These are phyloP conservation scores for Nematostella vectensis DNA, from an alignment of 92 coral and sea anemone species.

Conservation along the genomic window DNA sequence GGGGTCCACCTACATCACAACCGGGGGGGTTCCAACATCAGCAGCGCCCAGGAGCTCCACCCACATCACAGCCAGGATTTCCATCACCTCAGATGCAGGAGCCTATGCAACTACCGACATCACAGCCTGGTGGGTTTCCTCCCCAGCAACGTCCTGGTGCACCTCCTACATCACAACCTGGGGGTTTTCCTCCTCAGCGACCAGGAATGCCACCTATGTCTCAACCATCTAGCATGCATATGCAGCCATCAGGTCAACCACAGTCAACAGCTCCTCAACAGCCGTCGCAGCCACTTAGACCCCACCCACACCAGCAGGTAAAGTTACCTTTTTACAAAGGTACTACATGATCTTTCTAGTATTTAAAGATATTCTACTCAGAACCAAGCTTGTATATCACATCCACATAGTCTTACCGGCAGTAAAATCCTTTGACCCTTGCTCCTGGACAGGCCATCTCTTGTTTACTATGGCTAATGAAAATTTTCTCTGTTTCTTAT, in stretches of 20 bases:
- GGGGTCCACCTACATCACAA: background rate
- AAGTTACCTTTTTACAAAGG: background rate
- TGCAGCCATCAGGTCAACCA: conserved; percentile 10
- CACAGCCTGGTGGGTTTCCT: background rate
- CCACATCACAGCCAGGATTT: background rate
- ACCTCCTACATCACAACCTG: conserved; percentile 13
- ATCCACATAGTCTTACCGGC: too few relatives aligned
- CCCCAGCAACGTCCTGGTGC: background rate
- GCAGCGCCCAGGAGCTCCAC: background rate
- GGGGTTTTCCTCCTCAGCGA: conserved; percentile 16
- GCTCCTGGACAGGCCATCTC: too few relatives aligned
- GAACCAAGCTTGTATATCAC: too few relatives aligned
- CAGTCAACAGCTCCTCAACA: background rate
- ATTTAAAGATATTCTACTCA: too few relatives aligned
- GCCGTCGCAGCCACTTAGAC: conserved; percentile 1
- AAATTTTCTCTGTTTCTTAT: too few relatives aligned
- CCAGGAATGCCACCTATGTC: conserved; percentile 36
- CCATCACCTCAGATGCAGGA: background rate
- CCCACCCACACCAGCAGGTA: conserved; percentile 17
- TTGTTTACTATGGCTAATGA: too few relatives aligned
- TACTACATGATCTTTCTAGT: too few relatives aligned
- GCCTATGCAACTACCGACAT: background rate
- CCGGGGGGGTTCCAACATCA: background rate
- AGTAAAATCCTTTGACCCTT: too few relatives aligned
- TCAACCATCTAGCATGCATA: conserved; percentile 13